These are phyloP conservation scores for Epizoanthus stellaris DNA, from an alignment of 92 coral and sea anemone genomes.

Conservation along the genomic window DNA sequence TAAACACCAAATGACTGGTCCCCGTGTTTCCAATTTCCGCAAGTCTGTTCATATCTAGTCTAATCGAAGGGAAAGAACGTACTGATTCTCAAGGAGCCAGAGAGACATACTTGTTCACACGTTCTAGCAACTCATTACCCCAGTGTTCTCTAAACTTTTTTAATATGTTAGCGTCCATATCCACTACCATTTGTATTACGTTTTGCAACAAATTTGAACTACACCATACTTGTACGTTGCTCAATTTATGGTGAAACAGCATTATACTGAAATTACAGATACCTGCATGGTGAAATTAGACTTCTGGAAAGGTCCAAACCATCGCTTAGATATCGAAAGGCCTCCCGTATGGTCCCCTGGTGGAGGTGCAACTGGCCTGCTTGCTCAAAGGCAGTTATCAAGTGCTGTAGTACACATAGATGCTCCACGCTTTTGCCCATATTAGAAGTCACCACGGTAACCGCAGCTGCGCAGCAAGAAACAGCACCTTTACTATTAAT, in stretches of 20 bases:
- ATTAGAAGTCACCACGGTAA: slow-evolving; percentile 24
- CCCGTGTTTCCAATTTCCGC: too few relatives aligned
- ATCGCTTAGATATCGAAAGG: slow-evolving; percentile 72
- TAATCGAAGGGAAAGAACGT: too few relatives aligned
- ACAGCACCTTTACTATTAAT: background rate
- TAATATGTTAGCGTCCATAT: too few relatives aligned
- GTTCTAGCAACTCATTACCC: too few relatives aligned
- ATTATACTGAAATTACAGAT: background rate
- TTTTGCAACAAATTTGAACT: too few relatives aligned
- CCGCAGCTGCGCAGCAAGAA: slow-evolving; percentile 29
- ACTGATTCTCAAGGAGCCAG: too few relatives aligned
- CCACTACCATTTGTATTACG: too few relatives aligned
- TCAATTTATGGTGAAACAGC: background rate
- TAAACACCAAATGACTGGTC: too few relatives aligned
- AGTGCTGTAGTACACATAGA: slow-evolving; percentile 67
- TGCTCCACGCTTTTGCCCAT: slow-evolving; percentile 42
- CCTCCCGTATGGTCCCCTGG: slow-evolving; percentile 92
- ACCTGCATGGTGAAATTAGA: slow-evolving; percentile 83
- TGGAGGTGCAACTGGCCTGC: slow-evolving; percentile 78
- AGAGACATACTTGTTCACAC: too few relatives aligned
- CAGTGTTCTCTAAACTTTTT: too few relatives aligned
- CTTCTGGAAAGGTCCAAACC: slow-evolving; percentile 78
- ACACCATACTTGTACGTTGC: background rate
- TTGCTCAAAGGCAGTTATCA: slow-evolving; percentile 66
- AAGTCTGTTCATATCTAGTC: too few relatives aligned